These are phyloP conservation scores for Hypomesus transpacificus DNA, from an alignment of 2,113 vertebrate genomes.

Conservation along the genomic window DNA sequence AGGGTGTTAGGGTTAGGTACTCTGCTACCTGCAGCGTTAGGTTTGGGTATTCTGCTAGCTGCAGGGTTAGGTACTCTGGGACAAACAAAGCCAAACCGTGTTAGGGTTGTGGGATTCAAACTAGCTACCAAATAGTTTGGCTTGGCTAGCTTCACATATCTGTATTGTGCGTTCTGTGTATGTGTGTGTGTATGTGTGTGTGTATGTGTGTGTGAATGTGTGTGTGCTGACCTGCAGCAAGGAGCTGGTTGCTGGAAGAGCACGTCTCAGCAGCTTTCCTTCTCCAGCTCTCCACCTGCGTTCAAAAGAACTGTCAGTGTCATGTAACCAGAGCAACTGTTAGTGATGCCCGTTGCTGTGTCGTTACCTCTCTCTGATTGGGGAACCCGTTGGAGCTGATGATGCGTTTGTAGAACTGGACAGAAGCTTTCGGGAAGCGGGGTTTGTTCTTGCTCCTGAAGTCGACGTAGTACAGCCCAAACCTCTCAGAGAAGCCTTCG, in stretches of 20 bases:
- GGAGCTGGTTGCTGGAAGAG: slow-evolving; percentile 77
- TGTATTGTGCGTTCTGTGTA: background rate
- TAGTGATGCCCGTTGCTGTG: background rate
- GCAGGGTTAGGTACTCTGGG: background rate
- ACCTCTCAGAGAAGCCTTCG: slow-evolving; percentile 82
- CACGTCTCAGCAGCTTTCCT: slow-evolving; percentile 77
- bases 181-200: too few species aligned
- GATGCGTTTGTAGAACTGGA: slow-evolving; percentile 82
- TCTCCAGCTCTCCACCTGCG: slow-evolving; percentile 82
- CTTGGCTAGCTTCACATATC: too few species aligned
- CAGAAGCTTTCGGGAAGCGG: slow-evolving; percentile 85
- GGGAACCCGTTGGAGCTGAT: slow-evolving; percentile 87
- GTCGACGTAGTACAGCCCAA: slow-evolving; percentile 85
- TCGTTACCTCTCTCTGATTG: slow-evolving; percentile 78
- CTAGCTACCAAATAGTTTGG: background rate
- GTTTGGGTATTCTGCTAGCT: too few species aligned
- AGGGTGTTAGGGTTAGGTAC: slow-evolving; percentile 21
- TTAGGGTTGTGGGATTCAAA: slow-evolving; percentile 34
- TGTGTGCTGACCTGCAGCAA: slow-evolving; percentile 72
- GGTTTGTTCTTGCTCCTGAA: slow-evolving; percentile 79
- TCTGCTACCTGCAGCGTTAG: slow-evolving; percentile 43
- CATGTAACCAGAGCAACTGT: background rate
- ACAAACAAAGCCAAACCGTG: slow-evolving; percentile 63
- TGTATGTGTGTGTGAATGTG: too few species aligned
- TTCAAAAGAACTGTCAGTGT: background rate